A percentile compares a stretch with the other conserved stretches of the same genome.
Conservation (phyloP, 2,797 vertebrate species). For the Erithacus rubecula region DNA sequence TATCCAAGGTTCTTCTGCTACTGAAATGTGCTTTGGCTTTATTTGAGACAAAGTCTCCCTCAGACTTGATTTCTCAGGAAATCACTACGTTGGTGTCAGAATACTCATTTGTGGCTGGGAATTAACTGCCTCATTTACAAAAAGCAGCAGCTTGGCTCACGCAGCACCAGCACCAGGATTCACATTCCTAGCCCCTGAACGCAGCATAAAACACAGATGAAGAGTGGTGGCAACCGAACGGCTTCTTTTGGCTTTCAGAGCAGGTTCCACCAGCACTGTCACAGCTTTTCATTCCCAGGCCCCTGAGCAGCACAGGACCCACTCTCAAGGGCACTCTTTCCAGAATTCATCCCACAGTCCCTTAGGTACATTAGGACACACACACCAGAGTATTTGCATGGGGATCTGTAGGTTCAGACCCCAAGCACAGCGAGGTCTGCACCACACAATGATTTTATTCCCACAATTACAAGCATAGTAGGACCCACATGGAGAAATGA, state of each 20-base stretch:
- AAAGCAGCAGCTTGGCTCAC: neutral
- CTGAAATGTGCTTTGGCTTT: neutral
- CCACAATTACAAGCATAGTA: neutral
- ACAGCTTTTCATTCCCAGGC: neutral
- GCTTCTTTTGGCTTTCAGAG: neutral
- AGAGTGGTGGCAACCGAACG: neutral
- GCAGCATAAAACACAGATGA: neutral
- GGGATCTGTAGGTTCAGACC: neutral
- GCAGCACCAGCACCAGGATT: neutral
- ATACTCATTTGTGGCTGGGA: neutral
- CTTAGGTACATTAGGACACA: neutral
- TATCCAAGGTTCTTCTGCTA: neutral
- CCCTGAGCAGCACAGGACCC: neutral
- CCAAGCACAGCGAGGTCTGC: neutral
- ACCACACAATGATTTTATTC: neutral
- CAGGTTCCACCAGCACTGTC: neutral
- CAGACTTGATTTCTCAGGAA: neutral
- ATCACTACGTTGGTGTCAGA: neutral
- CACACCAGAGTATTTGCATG: neutral
- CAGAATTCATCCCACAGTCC: neutral
- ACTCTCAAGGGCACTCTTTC: slow-evolving; percentile 1
- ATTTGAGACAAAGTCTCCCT: neutral
- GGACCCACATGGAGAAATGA: neutral
- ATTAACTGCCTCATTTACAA: slow-evolving; percentile 11
- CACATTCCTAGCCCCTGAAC: neutral